phyloP scores from a whole-genome alignment of 2,113 vertebrate genomes.

The Tenrec ecaudatus region DNA sequence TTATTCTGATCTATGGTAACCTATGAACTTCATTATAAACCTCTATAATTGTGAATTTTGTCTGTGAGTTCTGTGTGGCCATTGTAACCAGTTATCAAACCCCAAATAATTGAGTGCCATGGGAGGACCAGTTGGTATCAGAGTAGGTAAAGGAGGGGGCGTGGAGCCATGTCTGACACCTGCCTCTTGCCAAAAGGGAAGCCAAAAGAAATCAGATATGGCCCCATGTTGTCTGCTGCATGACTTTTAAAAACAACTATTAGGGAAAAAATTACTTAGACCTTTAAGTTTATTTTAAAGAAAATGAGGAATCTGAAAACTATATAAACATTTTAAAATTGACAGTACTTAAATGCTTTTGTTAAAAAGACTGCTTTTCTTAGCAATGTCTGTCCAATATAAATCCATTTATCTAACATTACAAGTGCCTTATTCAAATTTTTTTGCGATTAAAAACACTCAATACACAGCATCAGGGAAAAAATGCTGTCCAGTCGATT shows the following conservation, averaged over 20 bases:
- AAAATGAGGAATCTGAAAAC: neutral
- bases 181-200: no score
- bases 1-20: no score
- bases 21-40: no score
- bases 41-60: no score
- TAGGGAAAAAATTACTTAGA: conserved; percentile 15
- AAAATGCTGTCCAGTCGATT: no score
- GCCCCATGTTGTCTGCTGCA: neutral
- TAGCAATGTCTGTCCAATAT: neutral
- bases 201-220: no score
- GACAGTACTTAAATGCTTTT: neutral
- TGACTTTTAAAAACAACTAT: conserved; percentile 30
- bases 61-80: no score
- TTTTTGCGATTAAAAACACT: neutral
- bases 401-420: neutral
- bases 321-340: neutral
- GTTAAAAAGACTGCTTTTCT: conserved; percentile 22
- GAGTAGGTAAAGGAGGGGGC: no score
- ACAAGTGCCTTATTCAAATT: neutral
- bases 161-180: no score
- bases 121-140: no score
- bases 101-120: no score
- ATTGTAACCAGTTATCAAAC: no score
- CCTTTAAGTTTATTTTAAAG: neutral
- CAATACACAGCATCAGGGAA: neutral